Evolutionary conservation across 2,113 vertebrate species (phyloP), one percentile per base, ranked within the genome.

Genomic region (Eonycteris spelaea): DNA sequence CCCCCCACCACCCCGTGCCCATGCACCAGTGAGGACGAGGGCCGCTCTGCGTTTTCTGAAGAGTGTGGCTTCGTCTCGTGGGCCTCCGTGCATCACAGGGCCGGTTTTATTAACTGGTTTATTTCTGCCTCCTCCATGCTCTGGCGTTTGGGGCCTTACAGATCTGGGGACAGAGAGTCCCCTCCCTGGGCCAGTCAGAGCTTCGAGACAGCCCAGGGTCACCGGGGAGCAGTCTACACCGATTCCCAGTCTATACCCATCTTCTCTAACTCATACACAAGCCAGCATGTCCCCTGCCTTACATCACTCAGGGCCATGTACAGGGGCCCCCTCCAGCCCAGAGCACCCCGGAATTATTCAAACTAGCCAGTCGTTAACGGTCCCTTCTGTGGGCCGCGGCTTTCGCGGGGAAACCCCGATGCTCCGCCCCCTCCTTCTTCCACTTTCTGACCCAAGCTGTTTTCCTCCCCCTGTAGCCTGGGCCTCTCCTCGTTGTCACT

Each of bases 1-100:
- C 1, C 0, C 0, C 28, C n/a, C 4, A 0, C n/a, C n/a, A n/a
- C n/a, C n/a, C n/a, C n/a, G 28, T 30, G 28, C 6, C 19, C 63
- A 15, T 11, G 2, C 0, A 1, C 61, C 45, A 83, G 18, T 61
- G 30, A 83, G 38, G 70, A 28, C n/a, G 43, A 7, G 11, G 16
- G 63, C 21, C 67, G 45, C 6, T 48, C 16, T 22, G 55, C 19
- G 18, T 16, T 43, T 7, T 8, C 63, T 73, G 1, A 22, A 30
- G 71, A n/a, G 5, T 70, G 51, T 30, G 24, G 14, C 80, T 78
- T 55, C 14, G 51, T 45, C 30, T 53, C 15, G 12, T 3, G 18
- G 35, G 33, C 45, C 55, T 21, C 30, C 26, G 33, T 13, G 4
- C 55, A 38, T 26, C 24, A 38, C 65, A 28, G 63, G 24, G 65